These are phyloP conservation scores for Mayetiola destructor DNA, from an alignment of 2,888 invertebrate genomes.

Conservation along the genomic window DNA sequence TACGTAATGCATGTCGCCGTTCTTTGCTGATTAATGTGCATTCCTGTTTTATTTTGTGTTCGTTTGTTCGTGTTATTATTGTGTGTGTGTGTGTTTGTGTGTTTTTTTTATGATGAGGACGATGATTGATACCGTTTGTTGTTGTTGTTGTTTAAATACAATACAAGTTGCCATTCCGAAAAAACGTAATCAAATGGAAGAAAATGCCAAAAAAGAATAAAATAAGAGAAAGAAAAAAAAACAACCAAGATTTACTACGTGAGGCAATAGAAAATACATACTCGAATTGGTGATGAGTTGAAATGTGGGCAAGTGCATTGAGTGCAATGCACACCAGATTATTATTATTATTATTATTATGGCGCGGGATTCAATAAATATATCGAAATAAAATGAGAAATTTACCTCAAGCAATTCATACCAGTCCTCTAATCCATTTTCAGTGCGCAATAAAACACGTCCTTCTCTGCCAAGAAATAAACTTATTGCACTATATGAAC, in stretches of 20 bases:
- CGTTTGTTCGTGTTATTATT: too few relatives aligned
- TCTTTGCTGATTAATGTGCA: slow-evolving; percentile 49
- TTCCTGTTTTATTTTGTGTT: slow-evolving; percentile 32
- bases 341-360: slow-evolving; percentile 15
- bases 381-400: not conserved
- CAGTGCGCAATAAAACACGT: slow-evolving; percentile 32
- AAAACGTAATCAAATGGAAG: not conserved
- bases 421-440: slow-evolving; percentile 48
- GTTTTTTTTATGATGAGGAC: not conserved
- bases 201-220: slow-evolving; percentile 18
- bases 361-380: slow-evolving; percentile 6
- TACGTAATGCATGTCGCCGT: slow-evolving; percentile 41
- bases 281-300: too few relatives aligned
- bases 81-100: not conserved
- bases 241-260: too few relatives aligned
- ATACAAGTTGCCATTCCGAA: too few relatives aligned
- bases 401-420: slow-evolving; percentile 45
- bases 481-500: slow-evolving; percentile 47
- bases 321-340: too few relatives aligned
- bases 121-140: not conserved
- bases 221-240: slow-evolving; percentile 18
- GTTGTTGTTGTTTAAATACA: not conserved
- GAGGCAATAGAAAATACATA: too few relatives aligned
- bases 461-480: slow-evolving; percentile 40
- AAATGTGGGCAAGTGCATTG: too few relatives aligned